A percentile compares a stretch with the other conserved stretches of the same genome.
These are phyloP conservation scores for Craterocephalus amniculus DNA, from an alignment of 2,797 vertebrate genomes.

Conservation along the genomic window DNA sequence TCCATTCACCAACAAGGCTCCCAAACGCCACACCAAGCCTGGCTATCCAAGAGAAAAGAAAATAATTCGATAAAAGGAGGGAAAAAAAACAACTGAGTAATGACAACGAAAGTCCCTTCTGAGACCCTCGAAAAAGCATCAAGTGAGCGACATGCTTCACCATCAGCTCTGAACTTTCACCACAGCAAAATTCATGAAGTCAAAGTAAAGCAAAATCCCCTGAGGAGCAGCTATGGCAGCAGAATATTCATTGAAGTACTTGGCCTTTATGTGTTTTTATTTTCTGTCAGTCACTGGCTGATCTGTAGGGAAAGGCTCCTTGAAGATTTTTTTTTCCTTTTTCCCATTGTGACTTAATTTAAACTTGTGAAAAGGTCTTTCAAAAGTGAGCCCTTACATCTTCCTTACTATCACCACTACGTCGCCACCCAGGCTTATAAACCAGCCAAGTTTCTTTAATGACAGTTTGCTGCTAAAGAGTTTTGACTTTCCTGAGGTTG, in stretches of 20 bases:
- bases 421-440: slow-evolving; percentile 51
- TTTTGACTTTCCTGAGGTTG: slow-evolving; percentile 47
- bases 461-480: slow-evolving; percentile 51
- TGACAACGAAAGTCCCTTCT: slow-evolving; percentile 37
- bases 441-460: slow-evolving; percentile 59
- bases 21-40: slow-evolving; percentile 48
- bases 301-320: slow-evolving; percentile 40
- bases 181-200: slow-evolving; percentile 38
- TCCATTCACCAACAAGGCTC: slow-evolving; percentile 69
- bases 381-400: slow-evolving; percentile 56
- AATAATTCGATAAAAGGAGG: slow-evolving; percentile 1
- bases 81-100: slow-evolving; percentile 20
- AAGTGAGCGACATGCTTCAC: slow-evolving; percentile 45
- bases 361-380: slow-evolving; percentile 60
- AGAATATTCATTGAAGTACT: slow-evolving; percentile 48
- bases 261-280: slow-evolving; percentile 33
- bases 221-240: slow-evolving; percentile 39
- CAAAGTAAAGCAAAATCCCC: slow-evolving; percentile 37
- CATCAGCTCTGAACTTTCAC: slow-evolving; percentile 51
- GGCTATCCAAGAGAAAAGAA: slow-evolving; percentile 32
- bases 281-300: slow-evolving; percentile 25
- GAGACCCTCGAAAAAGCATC: slow-evolving; percentile 48
- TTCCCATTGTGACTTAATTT: slow-evolving; percentile 48
- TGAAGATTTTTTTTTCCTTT: slow-evolving; percentile 54
- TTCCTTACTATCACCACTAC: slow-evolving; percentile 51